Evolutionary conservation across 2,113 vertebrate genomes (phyloP), one percentile per base, ranked within the genome.

Genomic region (Notothenia coriiceps): DNA sequence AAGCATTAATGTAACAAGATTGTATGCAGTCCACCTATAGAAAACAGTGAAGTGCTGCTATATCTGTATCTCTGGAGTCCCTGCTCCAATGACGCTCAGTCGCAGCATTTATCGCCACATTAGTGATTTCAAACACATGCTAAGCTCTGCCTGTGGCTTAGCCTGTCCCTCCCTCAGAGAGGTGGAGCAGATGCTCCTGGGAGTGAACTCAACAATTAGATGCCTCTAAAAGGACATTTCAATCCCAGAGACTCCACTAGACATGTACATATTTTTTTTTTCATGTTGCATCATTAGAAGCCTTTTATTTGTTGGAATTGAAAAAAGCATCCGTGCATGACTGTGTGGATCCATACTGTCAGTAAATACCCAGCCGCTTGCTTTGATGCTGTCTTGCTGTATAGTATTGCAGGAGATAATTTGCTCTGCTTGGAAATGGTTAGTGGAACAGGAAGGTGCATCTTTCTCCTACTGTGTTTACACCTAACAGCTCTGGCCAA

Each of bases 81-180:
- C 73, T 33, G 70, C 80, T 75, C 57, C 70, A 12, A 11, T 20
- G 62, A 78, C 64, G 80, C 79, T 79, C 57, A 29, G 40, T 69
- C 47, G 18, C 44, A 35, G 79, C 66, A 0, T 86, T 90, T 75
- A 74, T 75, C 70, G 60, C 70, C 80, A 70, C 75, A 86, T 89
- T 74, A 74, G 81, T 70, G 67, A 80, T 83, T 64, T 87, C 73
- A 77, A 82, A 73, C 78, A 43, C 68, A 79, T 71, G 80, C 74
- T 65, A 56, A 85, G 77, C 83, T 59, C 46, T 51, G 73, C 74
- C 78, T 71, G 71, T 77, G 77, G 86, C 62, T 74, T 43, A 12
- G 25, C 79, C 70, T 20, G 49, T 50, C 61, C 54, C 82, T 44
- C 66, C 77, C 40, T 54, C 18, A 6, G 46, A 70, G 77, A 79